A percentile compares a stretch with the other conserved stretches of the same genome.
Evolutionary conservation across 1,140 invertebrate species (phyloP).

Genomic region (Drosophila simulans): DNA sequence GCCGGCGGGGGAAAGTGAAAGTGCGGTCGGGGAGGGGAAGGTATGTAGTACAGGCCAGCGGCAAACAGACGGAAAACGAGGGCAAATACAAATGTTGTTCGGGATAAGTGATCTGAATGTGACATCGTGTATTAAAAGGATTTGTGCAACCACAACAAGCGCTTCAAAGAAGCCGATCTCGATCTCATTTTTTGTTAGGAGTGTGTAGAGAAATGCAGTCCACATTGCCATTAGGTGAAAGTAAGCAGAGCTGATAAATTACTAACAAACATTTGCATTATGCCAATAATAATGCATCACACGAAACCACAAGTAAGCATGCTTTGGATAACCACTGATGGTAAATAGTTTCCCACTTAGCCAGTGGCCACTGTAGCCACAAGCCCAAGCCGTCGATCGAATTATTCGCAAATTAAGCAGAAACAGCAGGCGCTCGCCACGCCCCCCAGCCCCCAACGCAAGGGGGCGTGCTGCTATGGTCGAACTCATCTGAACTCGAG

Average conservation of each 20-base stretch:
- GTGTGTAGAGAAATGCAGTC: background rate
- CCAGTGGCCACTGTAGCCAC: background rate
- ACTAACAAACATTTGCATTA: background rate
- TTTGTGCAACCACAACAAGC: constrained; percentile 45
- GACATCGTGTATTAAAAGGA: constrained; percentile 74
- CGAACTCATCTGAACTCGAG: constrained; percentile 65
- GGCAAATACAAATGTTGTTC: constrained; percentile 57
- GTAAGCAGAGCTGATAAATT: background rate
- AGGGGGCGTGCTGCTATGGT: constrained; percentile 32
- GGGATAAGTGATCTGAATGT: constrained; percentile 43
- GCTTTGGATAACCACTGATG: too few species aligned
- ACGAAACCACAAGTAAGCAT: too few species aligned
- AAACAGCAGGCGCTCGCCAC: constrained; percentile 39
- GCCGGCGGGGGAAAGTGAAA: constrained; percentile 31
- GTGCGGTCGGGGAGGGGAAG: constrained; percentile 40
- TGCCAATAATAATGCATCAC: background rate
- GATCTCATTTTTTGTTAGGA: background rate
- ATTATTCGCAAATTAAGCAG: constrained; percentile 59
- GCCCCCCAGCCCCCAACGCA: constrained; percentile 11
- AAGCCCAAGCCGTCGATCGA: constrained; percentile 35
- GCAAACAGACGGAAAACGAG: constrained; percentile 42
- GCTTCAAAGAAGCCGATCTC: constrained; percentile 24
- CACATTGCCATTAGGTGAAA: background rate
- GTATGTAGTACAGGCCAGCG: constrained; percentile 9
- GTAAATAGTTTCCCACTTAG: background rate